A percentile compares a stretch with the other conserved stretches of the same genome.
These are phyloP conservation scores for Pteronotus mesoamericanus DNA, from an alignment of 2,797 vertebrate genomes.

Conservation along the genomic window DNA sequence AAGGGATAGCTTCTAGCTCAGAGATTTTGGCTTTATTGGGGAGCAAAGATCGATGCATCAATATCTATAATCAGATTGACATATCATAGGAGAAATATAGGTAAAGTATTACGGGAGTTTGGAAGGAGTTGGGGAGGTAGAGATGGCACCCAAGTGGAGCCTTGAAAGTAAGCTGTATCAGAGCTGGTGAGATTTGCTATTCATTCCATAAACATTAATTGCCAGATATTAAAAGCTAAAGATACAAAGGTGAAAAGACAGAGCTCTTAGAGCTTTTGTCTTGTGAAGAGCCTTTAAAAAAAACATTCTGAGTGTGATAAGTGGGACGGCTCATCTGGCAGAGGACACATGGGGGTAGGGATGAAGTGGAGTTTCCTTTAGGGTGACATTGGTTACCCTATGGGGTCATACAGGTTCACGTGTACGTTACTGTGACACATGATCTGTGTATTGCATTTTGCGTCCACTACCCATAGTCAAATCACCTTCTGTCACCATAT, in stretches of 20 bases:
- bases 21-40: background rate
- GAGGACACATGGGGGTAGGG: background rate
- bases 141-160: background rate
- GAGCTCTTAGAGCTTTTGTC: background rate
- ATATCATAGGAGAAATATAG: background rate
- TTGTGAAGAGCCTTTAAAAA: background rate
- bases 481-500: too few relatives aligned
- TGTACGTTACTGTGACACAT: too few relatives aligned
- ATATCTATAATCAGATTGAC: background rate
- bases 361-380: background rate
- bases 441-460: too few relatives aligned
- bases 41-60: background rate
- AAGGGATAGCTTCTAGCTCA: background rate
- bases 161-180: background rate
- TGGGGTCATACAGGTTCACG: too few relatives aligned
- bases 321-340: background rate
- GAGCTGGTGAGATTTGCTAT: background rate
- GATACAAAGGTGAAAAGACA: background rate
- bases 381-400: too few relatives aligned
- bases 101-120: background rate
- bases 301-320: background rate
- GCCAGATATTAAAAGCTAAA: background rate
- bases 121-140: rapidly evolving
- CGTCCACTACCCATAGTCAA: too few relatives aligned
- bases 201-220: background rate